A percentile compares a stretch with the other conserved stretches of the same genome.
phyloP scores from a whole-genome alignment of 1,140 invertebrate species.

The Drosophila watanabei region DNA sequence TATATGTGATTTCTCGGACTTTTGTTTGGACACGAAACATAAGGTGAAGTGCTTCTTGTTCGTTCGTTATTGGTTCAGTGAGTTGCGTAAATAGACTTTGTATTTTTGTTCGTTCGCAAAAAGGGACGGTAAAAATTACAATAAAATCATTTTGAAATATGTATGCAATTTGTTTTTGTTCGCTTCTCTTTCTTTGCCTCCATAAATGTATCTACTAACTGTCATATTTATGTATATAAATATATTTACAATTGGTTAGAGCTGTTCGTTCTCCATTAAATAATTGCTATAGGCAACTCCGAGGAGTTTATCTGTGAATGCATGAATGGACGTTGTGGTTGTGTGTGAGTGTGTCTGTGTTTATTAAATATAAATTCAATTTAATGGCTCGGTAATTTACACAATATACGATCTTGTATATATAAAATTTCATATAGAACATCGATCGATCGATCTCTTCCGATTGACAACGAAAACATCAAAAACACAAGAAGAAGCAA shows the following conservation, averaged over 20 bases:
- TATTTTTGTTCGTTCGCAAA: constrained; percentile 69
- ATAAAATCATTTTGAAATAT: constrained; percentile 84
- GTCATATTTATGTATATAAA: constrained; percentile 55
- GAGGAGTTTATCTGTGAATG: constrained; percentile 50
- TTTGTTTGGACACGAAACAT: constrained; percentile 44
- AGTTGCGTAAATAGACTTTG: constrained; percentile 78
- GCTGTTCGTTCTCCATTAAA: constrained; percentile 44
- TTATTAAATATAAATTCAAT: constrained; percentile 84
- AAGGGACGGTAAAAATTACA: constrained; percentile 85
- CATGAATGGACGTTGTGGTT: constrained; percentile 66
- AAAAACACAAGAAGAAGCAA: constrained; percentile 64
- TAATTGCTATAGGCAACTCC: constrained; percentile 69
- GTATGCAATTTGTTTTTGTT: constrained; percentile 52
- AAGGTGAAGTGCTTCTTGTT: constrained; percentile 54
- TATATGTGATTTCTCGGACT: constrained; percentile 40
- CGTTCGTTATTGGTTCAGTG: constrained; percentile 68
- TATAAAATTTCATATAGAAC: constrained; percentile 65
- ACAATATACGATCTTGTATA: constrained; percentile 75
- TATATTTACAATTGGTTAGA: constrained; percentile 65
- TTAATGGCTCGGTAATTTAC: constrained; percentile 85
- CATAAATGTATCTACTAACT: constrained; percentile 42
- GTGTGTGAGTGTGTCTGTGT: constrained; percentile 42
- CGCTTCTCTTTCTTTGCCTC: constrained; percentile 10
- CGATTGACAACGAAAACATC: constrained; percentile 53
- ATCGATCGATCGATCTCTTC: constrained; percentile 48